A percentile compares a stretch with the other conserved stretches of the same genome.
These are phyloP conservation scores for Platysteira castanea DNA, from an alignment of 2,113 vertebrate genomes.

Conservation along the genomic window DNA sequence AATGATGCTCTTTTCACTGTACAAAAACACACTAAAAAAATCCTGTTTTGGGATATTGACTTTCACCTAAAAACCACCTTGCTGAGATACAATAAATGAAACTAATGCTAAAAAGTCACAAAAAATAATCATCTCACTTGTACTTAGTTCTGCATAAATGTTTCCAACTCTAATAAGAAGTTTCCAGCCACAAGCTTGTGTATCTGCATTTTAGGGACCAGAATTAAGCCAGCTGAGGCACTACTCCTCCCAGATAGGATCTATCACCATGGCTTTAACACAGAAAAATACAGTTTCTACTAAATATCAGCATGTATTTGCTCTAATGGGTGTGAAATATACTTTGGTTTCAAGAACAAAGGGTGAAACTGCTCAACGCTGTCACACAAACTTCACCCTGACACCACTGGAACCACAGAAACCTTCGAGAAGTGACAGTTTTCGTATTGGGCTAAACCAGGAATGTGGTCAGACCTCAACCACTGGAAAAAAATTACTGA, in stretches of 20 bases:
- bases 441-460: not conserved
- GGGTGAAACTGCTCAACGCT: not conserved
- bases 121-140: not conserved
- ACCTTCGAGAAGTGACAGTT: not conserved
- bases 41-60: not conserved
- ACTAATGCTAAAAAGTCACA: not conserved
- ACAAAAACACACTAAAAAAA: not conserved
- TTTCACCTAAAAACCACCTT: not conserved
- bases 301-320: not conserved
- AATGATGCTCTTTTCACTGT: not conserved
- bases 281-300: not conserved
- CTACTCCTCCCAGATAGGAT: not conserved
- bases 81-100: not conserved
- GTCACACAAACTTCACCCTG: not conserved
- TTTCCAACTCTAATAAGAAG: not conserved
- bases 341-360: not conserved
- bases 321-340: not conserved
- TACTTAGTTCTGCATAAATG: not conserved
- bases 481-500: not conserved
- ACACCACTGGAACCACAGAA: not conserved
- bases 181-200: not conserved
- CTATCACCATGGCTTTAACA: not conserved
- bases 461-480: not conserved
- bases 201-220: not conserved
- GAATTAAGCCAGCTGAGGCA: not conserved